These are phyloP conservation scores for Podarcis muralis DNA, from an alignment of 2,113 vertebrate genomes.

Conservation along the genomic window DNA sequence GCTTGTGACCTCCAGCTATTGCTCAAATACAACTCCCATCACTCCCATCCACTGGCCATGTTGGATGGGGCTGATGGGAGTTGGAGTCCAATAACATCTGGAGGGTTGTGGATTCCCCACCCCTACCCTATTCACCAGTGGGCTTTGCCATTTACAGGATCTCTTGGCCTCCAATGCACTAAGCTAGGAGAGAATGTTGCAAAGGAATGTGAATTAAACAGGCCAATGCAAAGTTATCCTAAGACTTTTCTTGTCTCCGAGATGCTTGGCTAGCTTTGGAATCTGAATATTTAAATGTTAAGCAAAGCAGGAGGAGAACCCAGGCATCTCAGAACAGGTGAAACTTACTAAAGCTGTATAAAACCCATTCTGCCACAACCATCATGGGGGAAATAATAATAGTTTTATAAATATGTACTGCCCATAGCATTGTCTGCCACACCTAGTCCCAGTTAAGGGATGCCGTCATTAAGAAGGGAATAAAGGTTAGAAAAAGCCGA, in stretches of 20 bases:
- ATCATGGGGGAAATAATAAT: neutral
- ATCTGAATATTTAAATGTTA: neutral
- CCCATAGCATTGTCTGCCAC: neutral
- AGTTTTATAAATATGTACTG: neutral
- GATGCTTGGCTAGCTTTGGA: neutral
- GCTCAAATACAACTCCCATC: too few relatives aligned
- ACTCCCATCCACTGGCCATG: too few relatives aligned
- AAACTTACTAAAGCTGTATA: neutral
- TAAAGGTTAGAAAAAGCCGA: neutral
- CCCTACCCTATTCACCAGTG: neutral
- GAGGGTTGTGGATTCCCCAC: neutral
- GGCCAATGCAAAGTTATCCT: neutral
- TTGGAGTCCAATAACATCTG: too few relatives aligned
- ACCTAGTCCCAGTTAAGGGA: neutral
- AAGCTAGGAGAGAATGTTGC: neutral
- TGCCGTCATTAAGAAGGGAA: neutral
- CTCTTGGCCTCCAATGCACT: too few relatives aligned
- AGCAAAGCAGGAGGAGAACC: neutral
- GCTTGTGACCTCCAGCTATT: too few relatives aligned
- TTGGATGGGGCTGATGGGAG: too few relatives aligned
- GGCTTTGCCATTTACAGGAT: neutral
- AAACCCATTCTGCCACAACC: too few relatives aligned
- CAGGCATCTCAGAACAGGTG: neutral
- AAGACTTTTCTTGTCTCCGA: neutral
- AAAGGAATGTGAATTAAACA: neutral